phyloP scores from a whole-genome alignment of 2,113 vertebrate genomes.

The Haplochromis burtoni region DNA sequence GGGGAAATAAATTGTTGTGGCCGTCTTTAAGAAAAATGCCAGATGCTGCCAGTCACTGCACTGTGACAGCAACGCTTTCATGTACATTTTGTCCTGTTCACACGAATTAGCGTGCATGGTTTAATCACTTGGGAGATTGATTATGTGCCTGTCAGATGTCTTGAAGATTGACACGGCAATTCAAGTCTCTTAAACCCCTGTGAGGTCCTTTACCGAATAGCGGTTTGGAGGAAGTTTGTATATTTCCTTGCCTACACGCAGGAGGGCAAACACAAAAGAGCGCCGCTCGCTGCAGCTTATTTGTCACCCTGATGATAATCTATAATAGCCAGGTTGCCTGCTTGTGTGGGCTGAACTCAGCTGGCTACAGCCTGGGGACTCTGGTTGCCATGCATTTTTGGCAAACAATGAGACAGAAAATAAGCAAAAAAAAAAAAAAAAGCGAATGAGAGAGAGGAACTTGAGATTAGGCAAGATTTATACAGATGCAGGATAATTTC shows the following conservation, averaged over 20 bases:
- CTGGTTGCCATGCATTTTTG: slow-evolving; percentile 2
- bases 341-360: slow-evolving; percentile 25
- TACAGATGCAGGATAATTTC: background rate
- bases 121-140: background rate
- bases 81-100: background rate
- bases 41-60: slow-evolving; percentile 21
- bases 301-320: slow-evolving; percentile 56
- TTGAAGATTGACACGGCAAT: background rate
- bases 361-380: slow-evolving; percentile 8
- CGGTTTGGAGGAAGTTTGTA: background rate
- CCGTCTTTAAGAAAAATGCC: slow-evolving; percentile 20
- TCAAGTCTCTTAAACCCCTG: background rate
- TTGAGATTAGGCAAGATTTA: background rate
- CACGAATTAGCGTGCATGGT: background rate
- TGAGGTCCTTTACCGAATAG: background rate
- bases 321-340: slow-evolving; percentile 22
- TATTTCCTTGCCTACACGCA: background rate
- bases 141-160: background rate
- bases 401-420: background rate
- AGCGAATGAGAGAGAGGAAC: background rate
- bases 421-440: background rate
- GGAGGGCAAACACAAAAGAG: background rate
- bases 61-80: background rate
- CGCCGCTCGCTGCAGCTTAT: slow-evolving; percentile 2
- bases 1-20: slow-evolving; percentile 5